Base-by-base conservation (phyloP, 2,113 vertebrate genomes). In the Syngnathus floridae region DNA sequence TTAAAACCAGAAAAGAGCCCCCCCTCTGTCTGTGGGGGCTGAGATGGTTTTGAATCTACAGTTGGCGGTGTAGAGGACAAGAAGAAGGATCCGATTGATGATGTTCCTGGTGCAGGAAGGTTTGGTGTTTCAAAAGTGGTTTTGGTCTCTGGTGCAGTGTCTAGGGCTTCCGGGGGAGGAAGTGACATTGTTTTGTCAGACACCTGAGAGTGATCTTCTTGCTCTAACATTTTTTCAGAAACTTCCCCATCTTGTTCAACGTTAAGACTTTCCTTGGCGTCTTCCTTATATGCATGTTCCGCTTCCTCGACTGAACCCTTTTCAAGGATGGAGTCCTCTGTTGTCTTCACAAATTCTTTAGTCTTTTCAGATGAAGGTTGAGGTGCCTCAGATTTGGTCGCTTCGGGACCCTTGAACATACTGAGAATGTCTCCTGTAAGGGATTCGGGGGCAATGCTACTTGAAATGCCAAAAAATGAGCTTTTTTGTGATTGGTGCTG, bases 1-100 rank as follows among this genome's bases (percentile, higher is more conserved):
- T 93, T 96, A 72, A 96, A 93, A 59, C 91, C 89, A 36, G 92
- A 93, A 65, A 94, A 82, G 1, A 96, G 84, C n/a, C 92, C 86
- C 52, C 88, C 81, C 11, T 87, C 87, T 49, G 78, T 22, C 66
- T 81, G 76, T 59, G 78, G 73, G 22, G 79, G 64, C 60, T 86
- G 87, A 51, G 76, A 55, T 41, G 69, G 41, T 1, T 70, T 90
- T 19, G 36, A 64, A 36, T 78, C 76, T 81, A 69, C 41, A 65
- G 71, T 62, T 71, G 78, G 74, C 78, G 79, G 82, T 65, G 66
- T 67, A 48, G 73, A 72, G 31, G 88, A 80, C 26, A 92, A 93
- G 78, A 98, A 95, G 51, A 95, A 78, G 11, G 93, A 94, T 49
- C 91, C 92, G 69, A 95, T 84, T 3, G 93, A 80, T 65, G 91